These are phyloP conservation scores for Drosophila kurseongensis DNA, from an alignment of 1,140 invertebrate genomes.

Conservation along the genomic window DNA sequence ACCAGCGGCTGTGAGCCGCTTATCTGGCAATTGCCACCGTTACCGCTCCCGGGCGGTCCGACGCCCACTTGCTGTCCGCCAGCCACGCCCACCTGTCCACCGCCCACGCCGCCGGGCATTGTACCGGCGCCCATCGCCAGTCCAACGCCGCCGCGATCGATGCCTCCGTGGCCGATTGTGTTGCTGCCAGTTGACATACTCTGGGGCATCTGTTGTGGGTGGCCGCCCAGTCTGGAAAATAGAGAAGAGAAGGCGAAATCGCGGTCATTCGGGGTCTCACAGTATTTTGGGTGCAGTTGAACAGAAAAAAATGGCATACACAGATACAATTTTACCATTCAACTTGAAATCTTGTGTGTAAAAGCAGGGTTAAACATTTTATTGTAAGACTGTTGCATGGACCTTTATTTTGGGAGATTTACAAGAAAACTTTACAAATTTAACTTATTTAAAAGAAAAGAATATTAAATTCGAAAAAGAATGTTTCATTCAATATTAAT, in stretches of 20 bases:
- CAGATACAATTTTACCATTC: too few relatives aligned
- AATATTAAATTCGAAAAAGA: too few relatives aligned
- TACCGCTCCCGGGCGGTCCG: constrained; percentile 66
- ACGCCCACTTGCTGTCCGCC: constrained; percentile 39
- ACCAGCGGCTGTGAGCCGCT: constrained; percentile 88
- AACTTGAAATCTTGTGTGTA: too few relatives aligned
- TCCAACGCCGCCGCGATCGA: constrained; percentile 77
- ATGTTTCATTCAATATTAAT: too few relatives aligned
- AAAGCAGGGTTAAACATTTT: too few relatives aligned
- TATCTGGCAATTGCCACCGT: constrained; percentile 85
- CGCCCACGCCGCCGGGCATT: constrained; percentile 65
- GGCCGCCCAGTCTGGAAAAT: constrained; percentile 75
- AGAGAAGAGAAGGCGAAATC: constrained; percentile 5
- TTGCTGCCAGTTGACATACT: constrained; percentile 85
- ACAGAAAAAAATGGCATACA: background rate
- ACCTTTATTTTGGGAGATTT: too few relatives aligned
- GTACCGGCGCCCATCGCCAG: constrained; percentile 74
- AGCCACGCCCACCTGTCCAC: constrained; percentile 34
- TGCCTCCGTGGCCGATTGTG: constrained; percentile 81
- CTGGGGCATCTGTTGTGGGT: constrained; percentile 84
- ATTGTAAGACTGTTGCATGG: too few relatives aligned
- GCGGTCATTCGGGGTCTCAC: background rate
- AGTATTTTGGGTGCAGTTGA: constrained; percentile 7
- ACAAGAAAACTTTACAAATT: too few relatives aligned
- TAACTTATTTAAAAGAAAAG: too few relatives aligned